Conservation (phyloP, 35 echinoderm and acorn worm genomes). For the Chiridota heheva region DNA sequence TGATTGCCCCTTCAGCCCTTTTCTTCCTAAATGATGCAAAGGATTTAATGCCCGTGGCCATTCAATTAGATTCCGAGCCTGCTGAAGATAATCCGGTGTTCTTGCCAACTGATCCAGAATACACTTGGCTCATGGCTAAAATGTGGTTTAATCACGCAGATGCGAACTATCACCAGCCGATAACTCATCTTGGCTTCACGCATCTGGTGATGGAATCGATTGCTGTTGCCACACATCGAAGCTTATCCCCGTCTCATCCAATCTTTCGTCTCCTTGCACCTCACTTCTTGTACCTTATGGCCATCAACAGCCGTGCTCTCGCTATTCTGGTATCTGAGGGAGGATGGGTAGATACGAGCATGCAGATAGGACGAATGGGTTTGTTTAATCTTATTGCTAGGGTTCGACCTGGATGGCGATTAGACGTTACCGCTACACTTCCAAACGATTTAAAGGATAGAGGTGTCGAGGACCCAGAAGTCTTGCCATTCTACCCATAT, state of each 20-base stretch:
- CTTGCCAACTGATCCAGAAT: conserved; percentile 60
- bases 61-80: conserved; percentile 66
- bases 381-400: conserved; percentile 18
- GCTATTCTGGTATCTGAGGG: conserved; percentile 26
- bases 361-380: conserved; percentile 49
- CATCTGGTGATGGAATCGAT: conserved; percentile 65
- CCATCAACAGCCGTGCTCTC: conserved; percentile 46
- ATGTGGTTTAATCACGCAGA: conserved; percentile 84
- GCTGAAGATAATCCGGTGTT: conserved; percentile 62
- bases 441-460: conserved; percentile 59
- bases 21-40: conserved; percentile 57
- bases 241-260: conserved; percentile 65
- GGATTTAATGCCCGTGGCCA: conserved; percentile 73
- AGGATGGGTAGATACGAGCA: conserved; percentile 63
- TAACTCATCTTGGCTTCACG: conserved; percentile 73
- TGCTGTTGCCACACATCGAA: conserved; percentile 42
- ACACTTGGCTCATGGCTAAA: conserved; percentile 77
- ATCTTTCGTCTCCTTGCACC: conserved; percentile 63
- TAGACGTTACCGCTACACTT: conserved; percentile 68
- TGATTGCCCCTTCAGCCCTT: conserved; percentile 46
- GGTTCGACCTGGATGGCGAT: conserved; percentile 33
- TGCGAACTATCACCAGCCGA: conserved; percentile 54
- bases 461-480: conserved; percentile 60
- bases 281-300: conserved; percentile 62
- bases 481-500: conserved; percentile 74